Base-by-base conservation (phyloP, 2,797 vertebrate species). In the Typhlichthys eigenmanni region DNA sequence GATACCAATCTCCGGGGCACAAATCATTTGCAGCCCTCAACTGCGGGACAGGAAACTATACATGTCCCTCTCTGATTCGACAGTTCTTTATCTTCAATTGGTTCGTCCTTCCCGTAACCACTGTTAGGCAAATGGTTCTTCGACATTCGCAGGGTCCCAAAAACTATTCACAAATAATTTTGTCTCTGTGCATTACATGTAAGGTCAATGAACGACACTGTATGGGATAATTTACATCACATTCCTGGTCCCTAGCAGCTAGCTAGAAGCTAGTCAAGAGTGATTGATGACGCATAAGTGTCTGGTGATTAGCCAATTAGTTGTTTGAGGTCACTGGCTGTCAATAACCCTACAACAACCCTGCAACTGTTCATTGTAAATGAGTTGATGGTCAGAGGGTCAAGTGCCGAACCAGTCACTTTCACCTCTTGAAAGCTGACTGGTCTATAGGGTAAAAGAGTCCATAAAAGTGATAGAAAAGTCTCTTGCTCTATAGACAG, bases 401-500 rank as follows among this genome's bases (percentile, higher is more conserved):
- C 50, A 38, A 69, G 61, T 50, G 48, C 45, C 47, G 34, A 64
- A 74, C 67, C 3, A 14, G 53, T 57, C 59, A 6, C 51, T 68
- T 67, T 67, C 58, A 59, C 64, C 46, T 62, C 66, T 45, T 66
- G 54, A 69, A 52, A 71, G 74, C 78, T 32, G 46, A 1, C 47
- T 2, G 53, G 56, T 65, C 76, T 16, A 53, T 55, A 60, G 69
- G 62, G 62, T 51, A 13, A 74, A 67, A 47, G 53, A 85, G 85
- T 88, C 74, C 73, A 86, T 88, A 84, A 90, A 88, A 81, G 59
- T 56, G 55, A 64, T 79, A 83, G 58, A 79, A 81, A 79, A 66
- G 17, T 45, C 19, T 56, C 68, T 64, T 73, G 75, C 75, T 87
- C 85, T 86, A 83, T 80, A 82, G 80, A 83, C 83, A 51, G 59